Conservation (phyloP, 2,797 vertebrate species). For the Eulemur rubriventer region DNA sequence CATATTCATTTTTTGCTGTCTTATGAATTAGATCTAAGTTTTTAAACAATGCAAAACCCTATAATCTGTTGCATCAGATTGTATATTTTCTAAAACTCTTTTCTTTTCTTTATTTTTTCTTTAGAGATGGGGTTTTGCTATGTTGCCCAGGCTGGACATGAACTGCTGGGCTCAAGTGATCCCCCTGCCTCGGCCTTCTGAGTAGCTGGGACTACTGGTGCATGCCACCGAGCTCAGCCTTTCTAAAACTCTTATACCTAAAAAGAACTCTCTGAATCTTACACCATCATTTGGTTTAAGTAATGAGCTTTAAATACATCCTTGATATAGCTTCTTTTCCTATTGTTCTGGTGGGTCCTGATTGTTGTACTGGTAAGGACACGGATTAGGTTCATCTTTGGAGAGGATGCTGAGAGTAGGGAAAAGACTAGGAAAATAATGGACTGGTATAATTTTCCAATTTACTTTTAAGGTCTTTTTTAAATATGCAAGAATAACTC, state of each 20-base stretch:
- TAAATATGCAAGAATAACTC: background rate
- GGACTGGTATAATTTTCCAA: background rate
- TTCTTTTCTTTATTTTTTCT: background rate
- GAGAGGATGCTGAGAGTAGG: background rate
- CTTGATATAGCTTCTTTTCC: background rate
- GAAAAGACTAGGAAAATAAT: background rate
- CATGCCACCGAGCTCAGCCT: background rate
- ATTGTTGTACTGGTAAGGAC: background rate
- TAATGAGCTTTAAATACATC: background rate
- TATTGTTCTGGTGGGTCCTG: background rate
- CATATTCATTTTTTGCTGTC: background rate
- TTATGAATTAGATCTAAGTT: conserved; percentile 7
- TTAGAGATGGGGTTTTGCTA: background rate
- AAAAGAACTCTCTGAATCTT: conserved; percentile 26
- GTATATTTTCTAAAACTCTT: background rate
- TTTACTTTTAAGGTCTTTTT: background rate
- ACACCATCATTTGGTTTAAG: background rate
- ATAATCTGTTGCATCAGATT: background rate
- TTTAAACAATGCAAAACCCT: background rate
- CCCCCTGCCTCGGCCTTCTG: background rate
- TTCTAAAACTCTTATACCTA: conserved; percentile 1
- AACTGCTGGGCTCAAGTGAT: background rate
- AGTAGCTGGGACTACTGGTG: background rate
- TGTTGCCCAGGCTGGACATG: background rate
- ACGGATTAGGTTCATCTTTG: background rate